Conservation (phyloP, 2,888 invertebrate genomes). For the Leptinotarsa haldemani region DNA sequence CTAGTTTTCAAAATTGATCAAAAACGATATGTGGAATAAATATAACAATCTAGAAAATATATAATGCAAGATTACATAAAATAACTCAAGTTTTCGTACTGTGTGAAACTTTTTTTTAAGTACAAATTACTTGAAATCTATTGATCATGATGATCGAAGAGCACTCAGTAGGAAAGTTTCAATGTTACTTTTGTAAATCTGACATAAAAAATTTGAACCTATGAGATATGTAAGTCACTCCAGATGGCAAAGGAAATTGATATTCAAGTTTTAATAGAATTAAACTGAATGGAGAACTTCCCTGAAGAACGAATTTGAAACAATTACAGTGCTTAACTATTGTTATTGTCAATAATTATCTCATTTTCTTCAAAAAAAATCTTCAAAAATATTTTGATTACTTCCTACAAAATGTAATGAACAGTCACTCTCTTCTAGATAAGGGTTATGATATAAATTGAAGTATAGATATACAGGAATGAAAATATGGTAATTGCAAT, state of each 20-base stretch:
- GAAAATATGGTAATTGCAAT: not conserved
- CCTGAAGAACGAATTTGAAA: not conserved
- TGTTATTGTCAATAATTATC: slow-evolving; percentile 16
- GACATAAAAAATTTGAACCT: not conserved
- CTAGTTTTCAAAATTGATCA: slow-evolving; percentile 31
- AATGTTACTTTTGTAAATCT: slow-evolving; percentile 21
- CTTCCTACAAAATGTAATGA: slow-evolving; percentile 8
- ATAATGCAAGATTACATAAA: slow-evolving; percentile 37
- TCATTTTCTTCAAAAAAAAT: slow-evolving; percentile 1
- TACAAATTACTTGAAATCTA: slow-evolving; percentile 57
- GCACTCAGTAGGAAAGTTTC: not conserved
- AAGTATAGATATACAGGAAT: not conserved
- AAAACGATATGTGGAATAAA: slow-evolving; percentile 42
- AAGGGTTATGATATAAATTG: not conserved
- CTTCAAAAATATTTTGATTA: not conserved
- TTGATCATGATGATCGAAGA: slow-evolving; percentile 49
- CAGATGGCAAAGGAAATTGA: not conserved
- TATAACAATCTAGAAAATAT: slow-evolving; percentile 37
- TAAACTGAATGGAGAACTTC: not conserved
- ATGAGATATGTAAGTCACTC: too few species aligned
- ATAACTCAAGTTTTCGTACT: slow-evolving; percentile 33
- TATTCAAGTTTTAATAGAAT: too few species aligned
- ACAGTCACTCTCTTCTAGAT: not conserved
- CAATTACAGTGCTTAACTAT: not conserved
- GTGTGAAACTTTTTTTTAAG: slow-evolving; percentile 53